These are phyloP conservation scores for Coranthus polyacanthus DNA, from an alignment of 2,797 vertebrate genomes.

Conservation along the genomic window DNA sequence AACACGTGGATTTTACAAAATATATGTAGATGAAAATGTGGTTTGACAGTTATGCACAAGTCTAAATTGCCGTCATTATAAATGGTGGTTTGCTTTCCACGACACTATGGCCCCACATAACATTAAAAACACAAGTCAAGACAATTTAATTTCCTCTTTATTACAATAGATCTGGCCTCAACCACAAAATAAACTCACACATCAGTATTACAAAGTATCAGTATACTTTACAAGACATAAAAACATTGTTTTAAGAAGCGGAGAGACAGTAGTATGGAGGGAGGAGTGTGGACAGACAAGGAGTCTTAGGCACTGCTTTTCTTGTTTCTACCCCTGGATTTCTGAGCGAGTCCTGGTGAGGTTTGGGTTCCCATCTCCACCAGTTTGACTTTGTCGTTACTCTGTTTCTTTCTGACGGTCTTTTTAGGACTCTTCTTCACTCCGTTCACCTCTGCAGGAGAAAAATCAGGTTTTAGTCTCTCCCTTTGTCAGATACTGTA, in stretches of 20 bases:
- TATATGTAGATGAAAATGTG: no score
- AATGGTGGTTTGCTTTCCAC: no score
- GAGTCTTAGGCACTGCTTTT: conserved; percentile 54
- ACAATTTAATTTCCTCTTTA: conserved; percentile 53
- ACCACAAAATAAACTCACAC: conserved; percentile 10
- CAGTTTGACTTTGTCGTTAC: conserved; percentile 14
- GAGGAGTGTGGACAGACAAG: background rate
- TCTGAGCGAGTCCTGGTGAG: conserved; percentile 48
- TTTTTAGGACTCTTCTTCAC: conserved; percentile 54
- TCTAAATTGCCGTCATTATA: no score
- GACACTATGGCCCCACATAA: background rate
- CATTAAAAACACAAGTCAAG: background rate
- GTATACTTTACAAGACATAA: conserved; percentile 16
- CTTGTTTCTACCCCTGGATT: conserved; percentile 64
- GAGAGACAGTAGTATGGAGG: background rate
- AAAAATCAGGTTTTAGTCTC: background rate
- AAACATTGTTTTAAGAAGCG: conserved; percentile 16
- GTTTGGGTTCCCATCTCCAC: conserved; percentile 65
- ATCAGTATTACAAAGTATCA: conserved; percentile 4
- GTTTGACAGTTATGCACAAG: no score
- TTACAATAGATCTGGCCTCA: conserved; percentile 24
- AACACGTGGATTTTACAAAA: no score
- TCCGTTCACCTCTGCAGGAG: conserved; percentile 61
- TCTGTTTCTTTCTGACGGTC: conserved; percentile 22
- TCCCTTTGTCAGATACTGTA: background rate